Evolutionary conservation across 1,140 invertebrate genomes (phyloP).

Genomic region (Lutraria rhynchaena): DNA sequence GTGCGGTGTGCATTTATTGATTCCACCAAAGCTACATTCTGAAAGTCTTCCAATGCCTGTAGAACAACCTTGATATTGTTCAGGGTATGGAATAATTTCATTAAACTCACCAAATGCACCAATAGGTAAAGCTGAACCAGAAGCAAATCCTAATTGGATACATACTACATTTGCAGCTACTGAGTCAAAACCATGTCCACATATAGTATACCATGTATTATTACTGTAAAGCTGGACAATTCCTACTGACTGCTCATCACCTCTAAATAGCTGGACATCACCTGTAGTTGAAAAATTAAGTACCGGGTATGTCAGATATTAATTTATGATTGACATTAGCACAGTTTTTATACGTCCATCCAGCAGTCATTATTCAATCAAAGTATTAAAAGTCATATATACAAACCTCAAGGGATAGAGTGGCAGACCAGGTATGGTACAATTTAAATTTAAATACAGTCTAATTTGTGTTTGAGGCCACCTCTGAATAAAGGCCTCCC

Average conservation of each 20-base stretch:
- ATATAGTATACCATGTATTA: constrained; percentile 16
- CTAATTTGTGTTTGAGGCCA: too few relatives aligned
- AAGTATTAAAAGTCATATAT: too few relatives aligned
- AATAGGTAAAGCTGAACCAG: background rate
- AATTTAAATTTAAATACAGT: too few relatives aligned
- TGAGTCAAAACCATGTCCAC: constrained; percentile 1
- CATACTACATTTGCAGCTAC: constrained; percentile 26
- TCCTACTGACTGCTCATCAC: background rate
- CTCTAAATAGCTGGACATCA: constrained; percentile 10
- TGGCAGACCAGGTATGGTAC: too few relatives aligned
- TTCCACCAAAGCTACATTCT: background rate
- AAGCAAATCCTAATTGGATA: constrained; percentile 9
- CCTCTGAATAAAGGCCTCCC: too few relatives aligned
- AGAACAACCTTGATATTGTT: constrained; percentile 1
- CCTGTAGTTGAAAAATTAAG: background rate
- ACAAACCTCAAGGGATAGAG: too few relatives aligned
- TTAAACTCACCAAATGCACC: constrained; percentile 20
- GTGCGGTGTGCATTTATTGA: background rate
- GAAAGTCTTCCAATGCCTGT: background rate
- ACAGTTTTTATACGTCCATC: too few relatives aligned
- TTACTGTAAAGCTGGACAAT: constrained; percentile 14
- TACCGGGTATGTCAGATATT: too few relatives aligned
- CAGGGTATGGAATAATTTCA: constrained; percentile 2
- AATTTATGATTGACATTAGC: too few relatives aligned
- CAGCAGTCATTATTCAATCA: too few relatives aligned